These are phyloP conservation scores for Coleophora flavipennella DNA, from an alignment of 2,888 invertebrate genomes.

Conservation along the genomic window DNA sequence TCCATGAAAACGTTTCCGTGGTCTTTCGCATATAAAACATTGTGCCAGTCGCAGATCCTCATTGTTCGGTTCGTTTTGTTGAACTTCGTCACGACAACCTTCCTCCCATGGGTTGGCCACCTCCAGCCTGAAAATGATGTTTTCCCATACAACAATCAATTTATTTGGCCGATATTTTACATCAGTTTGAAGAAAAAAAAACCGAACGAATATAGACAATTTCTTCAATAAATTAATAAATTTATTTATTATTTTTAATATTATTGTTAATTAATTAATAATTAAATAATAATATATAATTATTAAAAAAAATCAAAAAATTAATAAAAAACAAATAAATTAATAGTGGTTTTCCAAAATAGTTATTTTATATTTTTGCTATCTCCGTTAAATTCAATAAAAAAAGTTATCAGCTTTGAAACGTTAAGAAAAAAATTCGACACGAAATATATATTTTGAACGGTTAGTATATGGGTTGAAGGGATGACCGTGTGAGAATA, in stretches of 20 bases:
- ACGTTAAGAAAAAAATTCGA: neutral
- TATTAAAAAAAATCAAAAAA: neutral
- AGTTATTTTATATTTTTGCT: conserved; percentile 3
- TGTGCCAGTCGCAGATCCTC: conserved; percentile 3
- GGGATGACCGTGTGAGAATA: conserved; percentile 1
- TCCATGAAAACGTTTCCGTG: conserved; percentile 16
- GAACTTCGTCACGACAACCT: conserved; percentile 5
- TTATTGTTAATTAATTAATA: neutral
- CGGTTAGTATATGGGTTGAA: conserved; percentile 1
- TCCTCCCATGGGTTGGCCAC: conserved; percentile 3
- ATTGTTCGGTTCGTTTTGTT: conserved; percentile 3
- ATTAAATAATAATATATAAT: neutral
- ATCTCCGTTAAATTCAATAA: conserved; percentile 2
- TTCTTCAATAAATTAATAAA: conserved; percentile 3
- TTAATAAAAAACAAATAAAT: neutral
- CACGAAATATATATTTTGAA: neutral
- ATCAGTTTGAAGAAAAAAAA: conserved; percentile 6
- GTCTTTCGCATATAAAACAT: conserved; percentile 19
- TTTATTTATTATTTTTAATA: conserved; percentile 1
- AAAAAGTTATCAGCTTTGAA: neutral
- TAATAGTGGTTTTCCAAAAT: conserved; percentile 3
- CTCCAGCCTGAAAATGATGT: conserved; percentile 5
- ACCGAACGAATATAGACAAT: conserved; percentile 5
- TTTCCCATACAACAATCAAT: conserved; percentile 5
- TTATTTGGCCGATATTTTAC: conserved; percentile 6